Base-by-base conservation (phyloP, 2,888 invertebrate species). In the Cinara cedri region DNA sequence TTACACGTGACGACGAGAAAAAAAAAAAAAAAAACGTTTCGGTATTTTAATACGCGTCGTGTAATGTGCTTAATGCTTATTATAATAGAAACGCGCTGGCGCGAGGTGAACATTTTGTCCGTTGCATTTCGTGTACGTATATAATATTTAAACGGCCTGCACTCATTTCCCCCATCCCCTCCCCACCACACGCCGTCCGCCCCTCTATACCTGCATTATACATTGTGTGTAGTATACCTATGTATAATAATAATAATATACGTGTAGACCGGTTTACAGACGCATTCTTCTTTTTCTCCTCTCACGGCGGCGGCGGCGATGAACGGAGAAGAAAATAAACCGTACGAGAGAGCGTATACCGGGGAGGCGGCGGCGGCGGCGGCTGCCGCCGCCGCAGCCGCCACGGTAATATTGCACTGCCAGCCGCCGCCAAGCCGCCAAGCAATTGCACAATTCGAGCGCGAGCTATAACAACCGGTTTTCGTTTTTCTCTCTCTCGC, bases 211-310 rank as follows among this genome's bases (percentile, higher is more conserved):
- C 54, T 19, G 26, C 3, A 60, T 24, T 4, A 4, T 34, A 34
- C 6, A 34, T 34, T 6, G 34, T 34, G 34, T 34, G 34, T n/a
- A 21, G 3, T 65, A 65, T 65, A 65, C 14, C 6, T 34, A 34
- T 34, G 19, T 21, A 44, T 44, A 66, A n/a, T 51, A 60, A 49
- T 46, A 72, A 62, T 34, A 34, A 4, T 34, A 34, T 63, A 26
- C 66, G 16, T 13, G 55, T 13, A 55, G 66, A 76, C 75, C 75
- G 75, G 75, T 76, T 76, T 76, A 66, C 46, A 55, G 66, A 66
- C 66, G 44, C 75, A 76, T 76, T 76, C 75, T 76, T 76, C 65
- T 66, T 75, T 75, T 75, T 55, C 75, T 65, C 65, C 65, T 75
- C 65, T 54, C 65, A 65, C 65, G 34, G 54, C 54, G 66, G 24